These are phyloP conservation scores for Erpornis zantholeuca DNA, from an alignment of 2,113 vertebrate genomes.

Conservation along the genomic window DNA sequence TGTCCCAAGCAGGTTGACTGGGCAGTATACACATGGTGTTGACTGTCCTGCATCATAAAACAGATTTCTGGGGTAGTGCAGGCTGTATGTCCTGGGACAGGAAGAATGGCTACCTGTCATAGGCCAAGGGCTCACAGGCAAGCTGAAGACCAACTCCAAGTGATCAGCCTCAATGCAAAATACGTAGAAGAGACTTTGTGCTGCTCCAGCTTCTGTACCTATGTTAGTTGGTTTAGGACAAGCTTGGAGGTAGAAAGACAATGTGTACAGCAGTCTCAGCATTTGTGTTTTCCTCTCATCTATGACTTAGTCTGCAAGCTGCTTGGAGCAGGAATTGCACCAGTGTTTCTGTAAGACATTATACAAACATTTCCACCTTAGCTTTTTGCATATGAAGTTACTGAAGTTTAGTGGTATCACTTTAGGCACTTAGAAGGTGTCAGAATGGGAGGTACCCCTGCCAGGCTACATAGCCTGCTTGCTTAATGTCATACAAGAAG, in stretches of 20 bases:
- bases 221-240: background rate
- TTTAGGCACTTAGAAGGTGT: background rate
- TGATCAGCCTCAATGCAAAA: background rate
- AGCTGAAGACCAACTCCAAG: background rate
- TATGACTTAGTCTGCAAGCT: background rate
- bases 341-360: background rate
- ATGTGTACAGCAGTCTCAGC: background rate
- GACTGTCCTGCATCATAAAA: background rate
- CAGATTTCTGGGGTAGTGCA: background rate
- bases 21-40: background rate
- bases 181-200: rapidly evolving
- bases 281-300: background rate
- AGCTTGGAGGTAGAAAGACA: background rate
- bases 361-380: background rate
- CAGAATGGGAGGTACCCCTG: background rate
- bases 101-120: background rate
- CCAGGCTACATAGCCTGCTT: background rate
- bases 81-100: background rate
- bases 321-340: background rate
- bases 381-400: background rate
- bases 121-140: background rate
- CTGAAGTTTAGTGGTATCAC: background rate
- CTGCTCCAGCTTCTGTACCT: background rate
- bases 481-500: background rate
- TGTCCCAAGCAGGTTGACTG: background rate